Base-by-base conservation (phyloP, 2,113 vertebrate genomes). In the Clarias gariepinus region DNA sequence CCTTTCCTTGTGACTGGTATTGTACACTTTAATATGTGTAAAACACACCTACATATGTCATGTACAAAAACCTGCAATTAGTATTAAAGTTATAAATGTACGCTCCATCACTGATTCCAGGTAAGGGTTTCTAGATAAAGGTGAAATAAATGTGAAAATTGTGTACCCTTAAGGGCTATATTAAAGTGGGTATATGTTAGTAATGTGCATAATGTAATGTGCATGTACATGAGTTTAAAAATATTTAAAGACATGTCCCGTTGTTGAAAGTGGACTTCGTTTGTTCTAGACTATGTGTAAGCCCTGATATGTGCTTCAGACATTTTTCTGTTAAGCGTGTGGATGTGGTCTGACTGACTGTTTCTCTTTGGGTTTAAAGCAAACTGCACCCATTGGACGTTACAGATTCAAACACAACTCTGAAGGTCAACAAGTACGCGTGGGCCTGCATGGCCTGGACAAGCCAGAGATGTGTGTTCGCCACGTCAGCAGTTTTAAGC, bases 331-430 rank as follows among this genome's bases (percentile, higher is more conserved):
- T 86, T 64, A 47, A 87, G 69, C 25, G 28, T 82, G 58, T n/a
- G 63, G 80, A 58, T 60, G 86, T 82, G 80, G 79, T 87, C 79
- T 21, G 12, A 82, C 68, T 19, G 15, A 82, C 8, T 89, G 83
- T 64, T 86, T 83, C 21, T 41, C 30, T 82, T 82, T 21, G 78
- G 33, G 80, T n/a, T 81, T 61, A 57, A 36, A 81, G 71, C 76
- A 23, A n/a, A 30, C 57, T 1, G 78, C 79, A 74, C 55, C 1
- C 68, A 64, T 74, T 83, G 86, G 66, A 33, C 28, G 86, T 66
- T 82, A 76, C 36, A n/a, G 18, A 82, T 66, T 77, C 66, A 21
- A 61, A 71, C 36, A 1, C 33, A 55, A 19, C 80, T 77, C 77
- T 57, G 28, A 85, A 83, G 81, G 81, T 83, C 81, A 83, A 68